Conservation (phyloP, 2,888 invertebrate species). For the Chrysotoxum bicinctum region DNA sequence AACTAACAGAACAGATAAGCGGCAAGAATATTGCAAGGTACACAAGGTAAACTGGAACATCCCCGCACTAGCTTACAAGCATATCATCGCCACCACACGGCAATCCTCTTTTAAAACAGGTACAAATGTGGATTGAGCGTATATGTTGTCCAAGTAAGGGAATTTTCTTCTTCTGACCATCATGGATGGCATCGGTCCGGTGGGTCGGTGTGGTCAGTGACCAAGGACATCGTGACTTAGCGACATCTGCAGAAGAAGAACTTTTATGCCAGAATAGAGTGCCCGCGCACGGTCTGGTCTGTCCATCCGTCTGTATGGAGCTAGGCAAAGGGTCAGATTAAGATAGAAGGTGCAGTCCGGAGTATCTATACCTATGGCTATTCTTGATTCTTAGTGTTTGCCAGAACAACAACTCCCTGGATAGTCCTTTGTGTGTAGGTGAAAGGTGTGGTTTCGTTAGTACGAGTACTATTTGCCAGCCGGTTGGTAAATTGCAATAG, state of each 20-base stretch:
- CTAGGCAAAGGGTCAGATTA: slow-evolving; percentile 63
- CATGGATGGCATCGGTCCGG: not conserved
- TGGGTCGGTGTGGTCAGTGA: slow-evolving; percentile 61
- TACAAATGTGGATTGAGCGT: slow-evolving; percentile 42
- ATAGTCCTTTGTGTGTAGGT: slow-evolving; percentile 41
- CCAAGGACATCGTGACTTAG: slow-evolving; percentile 73
- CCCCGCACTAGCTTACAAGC: slow-evolving; percentile 13
- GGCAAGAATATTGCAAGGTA: slow-evolving; percentile 41
- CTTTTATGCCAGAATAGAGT: slow-evolving; percentile 11
- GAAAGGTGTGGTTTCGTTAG: slow-evolving; percentile 50
- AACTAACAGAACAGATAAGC: slow-evolving; percentile 41
- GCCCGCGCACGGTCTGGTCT: not conserved
- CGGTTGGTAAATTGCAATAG: slow-evolving; percentile 43
- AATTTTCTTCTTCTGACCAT: slow-evolving; percentile 32
- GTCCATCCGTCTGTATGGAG: too few relatives aligned
- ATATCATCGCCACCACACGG: not conserved
- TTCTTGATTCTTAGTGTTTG: not conserved
- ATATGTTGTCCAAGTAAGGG: slow-evolving; percentile 26
- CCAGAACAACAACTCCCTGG: not conserved
- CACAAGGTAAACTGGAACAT: slow-evolving; percentile 60
- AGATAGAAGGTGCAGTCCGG: slow-evolving; percentile 56
- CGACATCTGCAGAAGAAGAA: slow-evolving; percentile 56
- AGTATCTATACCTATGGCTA: not conserved
- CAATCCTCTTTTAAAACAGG: slow-evolving; percentile 45
- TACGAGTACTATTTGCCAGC: slow-evolving; percentile 17